Base-by-base conservation (phyloP, 2,113 vertebrate genomes). In the Damaliscus lunatus region DNA sequence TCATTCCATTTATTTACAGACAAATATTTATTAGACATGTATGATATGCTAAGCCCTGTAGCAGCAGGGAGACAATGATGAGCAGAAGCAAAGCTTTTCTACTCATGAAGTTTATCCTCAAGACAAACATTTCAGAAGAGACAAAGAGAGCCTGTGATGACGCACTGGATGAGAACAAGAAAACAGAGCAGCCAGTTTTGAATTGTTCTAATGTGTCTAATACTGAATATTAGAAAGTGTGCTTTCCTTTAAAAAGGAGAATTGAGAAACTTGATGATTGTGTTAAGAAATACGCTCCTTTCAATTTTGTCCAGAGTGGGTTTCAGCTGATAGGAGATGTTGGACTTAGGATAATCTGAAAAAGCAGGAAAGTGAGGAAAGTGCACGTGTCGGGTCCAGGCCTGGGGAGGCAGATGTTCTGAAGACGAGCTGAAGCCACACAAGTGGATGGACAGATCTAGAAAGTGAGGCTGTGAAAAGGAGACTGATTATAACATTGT, bases 1-100 rank as follows among this genome's bases (percentile, higher is more conserved):
- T 55, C 16, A 74, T 17, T 46, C 81, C 83, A 52, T 33, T 81
- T 90, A 84, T 74, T 93, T 52, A n/a, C 96, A 88, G 86, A 67
- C 10, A 91, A 67, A 50, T 74, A 84, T 64, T 71, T 88, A n/a
- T 88, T 48, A 93, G 90, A 40, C 29, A 60, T 2, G 1, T 15
- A 2, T 3, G 23, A n/a, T 23, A 53, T 12, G 25, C n/a, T 48
- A 59, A 88, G 59, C 27, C 46, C 10, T 55, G 13, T 23, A 43
- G 82, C 88, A 52, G n/a, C 48, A 50, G 19, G 13, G 14, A 93
- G 29, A 88, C 12, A 52, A 23, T 2, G 4, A 23, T 13, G 52
- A 85, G 23, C 36, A 29, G 71, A 36, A 25, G 8, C 29, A 21
- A 8, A 17, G 11, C 3, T 31, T 46, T 89, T 86, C 53, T 77